Percentiles rank a stretch among this genome's conserved stretches.
These are phyloP conservation scores for Pseudachorutes palmiensis DNA, from an alignment of 1,140 invertebrate species.

Conservation along the genomic window DNA sequence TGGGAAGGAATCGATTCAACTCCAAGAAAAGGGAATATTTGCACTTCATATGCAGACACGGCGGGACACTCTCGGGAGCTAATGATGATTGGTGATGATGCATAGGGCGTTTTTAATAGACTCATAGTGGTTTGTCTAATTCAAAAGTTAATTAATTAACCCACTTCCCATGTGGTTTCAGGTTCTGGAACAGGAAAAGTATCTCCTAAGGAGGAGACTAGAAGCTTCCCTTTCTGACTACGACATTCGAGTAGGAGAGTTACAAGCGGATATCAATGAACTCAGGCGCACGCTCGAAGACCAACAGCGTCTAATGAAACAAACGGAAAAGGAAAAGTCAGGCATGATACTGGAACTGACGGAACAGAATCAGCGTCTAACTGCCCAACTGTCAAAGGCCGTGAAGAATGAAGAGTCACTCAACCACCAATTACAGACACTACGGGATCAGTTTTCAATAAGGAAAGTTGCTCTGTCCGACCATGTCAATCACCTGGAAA, in stretches of 20 bases:
- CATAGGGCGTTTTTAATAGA: too few species aligned
- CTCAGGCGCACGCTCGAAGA: constrained; percentile 53
- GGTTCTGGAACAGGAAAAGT: constrained; percentile 88
- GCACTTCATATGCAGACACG: too few species aligned
- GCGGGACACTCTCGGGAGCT: too few species aligned
- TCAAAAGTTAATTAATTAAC: too few species aligned
- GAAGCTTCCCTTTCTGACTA: constrained; percentile 78
- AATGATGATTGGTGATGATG: too few species aligned
- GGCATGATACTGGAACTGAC: constrained; percentile 73
- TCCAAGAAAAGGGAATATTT: too few species aligned
- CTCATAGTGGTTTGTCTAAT: too few species aligned
- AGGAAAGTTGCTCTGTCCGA: constrained; percentile 69
- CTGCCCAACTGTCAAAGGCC: constrained; percentile 62
- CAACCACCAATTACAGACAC: constrained; percentile 63
- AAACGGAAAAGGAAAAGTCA: constrained; percentile 71
- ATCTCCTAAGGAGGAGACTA: constrained; percentile 71
- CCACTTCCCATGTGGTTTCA: constrained; percentile 47
- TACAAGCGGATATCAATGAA: constrained; percentile 75
- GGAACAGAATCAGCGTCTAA: constrained; percentile 80
- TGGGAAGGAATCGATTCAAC: too few species aligned
- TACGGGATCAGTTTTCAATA: constrained; percentile 74
- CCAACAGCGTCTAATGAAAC: constrained; percentile 54
- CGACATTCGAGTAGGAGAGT: constrained; percentile 73
- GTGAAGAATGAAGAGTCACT: constrained; percentile 71
- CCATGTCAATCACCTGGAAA: constrained; percentile 78